Base-by-base conservation (phyloP, 64 coral and sea anemone species). In the Exaiptasia diaphana region DNA sequence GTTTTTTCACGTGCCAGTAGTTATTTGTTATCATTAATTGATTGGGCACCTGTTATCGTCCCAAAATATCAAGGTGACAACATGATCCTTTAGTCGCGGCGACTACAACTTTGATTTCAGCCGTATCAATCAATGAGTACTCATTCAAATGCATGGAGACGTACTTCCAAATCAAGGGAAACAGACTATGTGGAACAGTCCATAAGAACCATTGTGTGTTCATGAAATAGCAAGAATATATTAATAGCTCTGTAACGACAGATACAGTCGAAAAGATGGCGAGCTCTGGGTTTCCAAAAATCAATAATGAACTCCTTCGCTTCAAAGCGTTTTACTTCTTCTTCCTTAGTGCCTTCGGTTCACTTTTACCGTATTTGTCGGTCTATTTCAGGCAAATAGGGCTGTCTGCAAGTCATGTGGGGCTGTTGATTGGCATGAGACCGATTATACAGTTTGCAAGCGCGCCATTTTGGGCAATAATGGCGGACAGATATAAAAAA, bases 271-370 rank as follows among this genome's bases (percentile, higher is more conserved):
- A n/a, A n/a, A n/a, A n/a, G n/a, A n/a, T n/a, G n/a, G n/a, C n/a
- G n/a, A n/a, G n/a, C n/a, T n/a, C n/a, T n/a, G n/a, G n/a, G n/a
- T n/a, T n/a, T n/a, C n/a, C n/a, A n/a, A n/a, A n/a, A 50, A 89
- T 99, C 44, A 93, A 99, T 57, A 71, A 68, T 32, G 95, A 99
- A 41, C 70, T 99, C 22, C 49, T 99, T 30, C 64, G 83, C 10
- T 99, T 88, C 62, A 99, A 99, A 80, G 85, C 81, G 32, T 99
- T 99, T 60, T 99, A 99, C 53, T 99, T 99, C 81, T 99, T 99
- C 57, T 93, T 93, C 6, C 50, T 99, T 13, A 77, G 90, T 75
- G 95, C 84, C 38, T 89, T 99, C 20, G 95, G 95, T 24, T 79
- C 90, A 1, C 80, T 99, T 38, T 93, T 92, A 85, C 95, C 95